phyloP scores from a whole-genome alignment of 2,888 invertebrate species.

The Cephonodes hylas region DNA sequence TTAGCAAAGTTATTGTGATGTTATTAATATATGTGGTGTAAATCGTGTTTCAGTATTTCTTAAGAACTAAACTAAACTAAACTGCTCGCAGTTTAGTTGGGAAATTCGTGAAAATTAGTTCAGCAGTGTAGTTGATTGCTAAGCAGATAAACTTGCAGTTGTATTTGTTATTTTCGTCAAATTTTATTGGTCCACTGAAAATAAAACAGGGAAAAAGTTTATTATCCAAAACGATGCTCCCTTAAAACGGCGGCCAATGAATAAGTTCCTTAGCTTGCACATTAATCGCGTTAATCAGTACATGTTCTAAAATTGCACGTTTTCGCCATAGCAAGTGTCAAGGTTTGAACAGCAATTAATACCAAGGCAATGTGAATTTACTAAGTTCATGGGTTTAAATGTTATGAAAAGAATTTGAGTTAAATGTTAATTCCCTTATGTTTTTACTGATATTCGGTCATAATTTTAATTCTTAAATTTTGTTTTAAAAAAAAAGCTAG shows the following conservation, averaged over 20 bases:
- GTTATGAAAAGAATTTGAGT: background rate
- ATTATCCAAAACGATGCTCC: background rate
- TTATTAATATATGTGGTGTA: no score
- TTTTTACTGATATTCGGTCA: background rate
- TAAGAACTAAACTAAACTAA: no score
- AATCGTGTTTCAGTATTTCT: no score
- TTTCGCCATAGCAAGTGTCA: background rate
- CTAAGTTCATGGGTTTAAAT: background rate
- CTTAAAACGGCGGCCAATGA: background rate
- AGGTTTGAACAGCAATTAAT: background rate
- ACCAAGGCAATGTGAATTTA: background rate
- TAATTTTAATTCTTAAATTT: no score
- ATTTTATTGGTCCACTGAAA: no score
- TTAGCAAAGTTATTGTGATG: no score
- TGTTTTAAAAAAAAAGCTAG: no score
- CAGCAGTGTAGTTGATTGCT: no score
- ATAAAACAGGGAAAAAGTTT: background rate
- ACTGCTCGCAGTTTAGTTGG: no score
- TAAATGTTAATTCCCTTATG: background rate
- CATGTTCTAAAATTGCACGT: slow-evolving; percentile 1
- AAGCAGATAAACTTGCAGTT: no score
- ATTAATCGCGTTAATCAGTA: background rate
- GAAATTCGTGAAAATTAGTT: no score
- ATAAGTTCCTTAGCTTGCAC: background rate
- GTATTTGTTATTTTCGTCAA: no score